phyloP scores from a whole-genome alignment of 2,797 vertebrate species.

The Anomalospiza imberbis region DNA sequence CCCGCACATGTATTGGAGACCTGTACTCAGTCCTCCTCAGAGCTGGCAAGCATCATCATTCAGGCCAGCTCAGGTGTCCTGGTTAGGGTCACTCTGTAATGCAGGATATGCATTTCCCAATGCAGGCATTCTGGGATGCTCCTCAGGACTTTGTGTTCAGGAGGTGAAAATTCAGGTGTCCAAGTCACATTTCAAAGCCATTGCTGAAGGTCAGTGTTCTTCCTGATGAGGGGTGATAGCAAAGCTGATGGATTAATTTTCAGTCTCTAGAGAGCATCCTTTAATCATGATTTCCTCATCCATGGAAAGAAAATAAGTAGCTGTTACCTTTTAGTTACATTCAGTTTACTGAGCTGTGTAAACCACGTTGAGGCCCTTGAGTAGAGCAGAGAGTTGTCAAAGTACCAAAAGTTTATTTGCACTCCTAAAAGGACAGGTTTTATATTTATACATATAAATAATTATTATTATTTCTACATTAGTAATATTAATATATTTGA shows the following conservation, averaged over 20 bases:
- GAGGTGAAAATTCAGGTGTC: background rate
- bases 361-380: background rate
- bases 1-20: background rate
- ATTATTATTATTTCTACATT: background rate
- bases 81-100: rapidly evolving
- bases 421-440: background rate
- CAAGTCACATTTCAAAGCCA: background rate
- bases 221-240: background rate
- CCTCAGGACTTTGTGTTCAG: background rate
- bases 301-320: background rate
- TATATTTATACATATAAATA: background rate
- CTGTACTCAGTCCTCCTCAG: background rate
- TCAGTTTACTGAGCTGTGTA: background rate
- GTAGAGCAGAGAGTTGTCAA: background rate
- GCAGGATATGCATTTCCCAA: rapidly evolving
- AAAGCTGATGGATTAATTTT: background rate
- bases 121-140: background rate
- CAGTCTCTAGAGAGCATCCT: background rate
- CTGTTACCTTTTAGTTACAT: background rate
- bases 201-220: background rate
- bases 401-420: background rate
- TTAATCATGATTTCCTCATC: background rate
- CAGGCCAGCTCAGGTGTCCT: background rate
- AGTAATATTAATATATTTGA: background rate
- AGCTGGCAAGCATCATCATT: background rate